Evolutionary conservation across 1,140 invertebrate species (phyloP).

Genomic region (Adoxophyes honmai): DNA sequence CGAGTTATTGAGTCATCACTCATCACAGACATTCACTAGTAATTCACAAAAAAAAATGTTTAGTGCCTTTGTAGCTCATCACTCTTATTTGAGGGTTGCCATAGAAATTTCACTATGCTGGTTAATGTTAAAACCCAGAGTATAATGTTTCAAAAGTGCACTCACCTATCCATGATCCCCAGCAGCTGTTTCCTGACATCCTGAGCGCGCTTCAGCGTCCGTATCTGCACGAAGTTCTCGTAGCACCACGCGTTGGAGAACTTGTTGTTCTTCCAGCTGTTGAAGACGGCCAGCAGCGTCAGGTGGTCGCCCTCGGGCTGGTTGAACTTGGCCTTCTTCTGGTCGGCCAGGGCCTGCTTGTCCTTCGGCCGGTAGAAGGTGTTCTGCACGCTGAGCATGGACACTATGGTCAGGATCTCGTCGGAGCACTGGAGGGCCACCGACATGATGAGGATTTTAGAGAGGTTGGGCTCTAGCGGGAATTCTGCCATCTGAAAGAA

Average conservation of each 20-base stretch:
- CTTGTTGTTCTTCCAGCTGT: slow-evolving; percentile 99
- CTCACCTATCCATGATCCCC: slow-evolving; percentile 96
- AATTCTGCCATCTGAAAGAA: slow-evolving; percentile 97
- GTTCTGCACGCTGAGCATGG: slow-evolving; percentile 99
- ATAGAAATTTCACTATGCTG: no score
- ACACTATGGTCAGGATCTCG: slow-evolving; percentile 98
- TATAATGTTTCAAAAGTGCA: not conserved
- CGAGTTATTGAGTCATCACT: no score
- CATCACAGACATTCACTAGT: no score
- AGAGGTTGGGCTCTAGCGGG: slow-evolving; percentile 98
- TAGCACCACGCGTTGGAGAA: slow-evolving; percentile 99
- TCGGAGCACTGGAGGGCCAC: slow-evolving; percentile 99
- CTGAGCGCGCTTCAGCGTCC: slow-evolving; percentile 97
- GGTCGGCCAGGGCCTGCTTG: slow-evolving; percentile 98
- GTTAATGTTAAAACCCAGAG: no score
- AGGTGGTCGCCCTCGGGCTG: slow-evolving; percentile 99
- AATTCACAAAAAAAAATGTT: no score
- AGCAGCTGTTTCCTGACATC: slow-evolving; percentile 99
- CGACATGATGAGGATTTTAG: slow-evolving; percentile 99
- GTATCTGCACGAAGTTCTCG: slow-evolving; percentile 99
- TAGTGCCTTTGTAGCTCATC: no score
- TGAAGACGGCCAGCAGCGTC: slow-evolving; percentile 98
- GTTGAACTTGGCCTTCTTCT: slow-evolving; percentile 99
- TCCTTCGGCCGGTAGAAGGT: slow-evolving; percentile 98
- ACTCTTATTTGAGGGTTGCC: no score